Evolutionary conservation across 2,113 vertebrate genomes (phyloP).

Genomic region (Pachycephala philippinensis): DNA sequence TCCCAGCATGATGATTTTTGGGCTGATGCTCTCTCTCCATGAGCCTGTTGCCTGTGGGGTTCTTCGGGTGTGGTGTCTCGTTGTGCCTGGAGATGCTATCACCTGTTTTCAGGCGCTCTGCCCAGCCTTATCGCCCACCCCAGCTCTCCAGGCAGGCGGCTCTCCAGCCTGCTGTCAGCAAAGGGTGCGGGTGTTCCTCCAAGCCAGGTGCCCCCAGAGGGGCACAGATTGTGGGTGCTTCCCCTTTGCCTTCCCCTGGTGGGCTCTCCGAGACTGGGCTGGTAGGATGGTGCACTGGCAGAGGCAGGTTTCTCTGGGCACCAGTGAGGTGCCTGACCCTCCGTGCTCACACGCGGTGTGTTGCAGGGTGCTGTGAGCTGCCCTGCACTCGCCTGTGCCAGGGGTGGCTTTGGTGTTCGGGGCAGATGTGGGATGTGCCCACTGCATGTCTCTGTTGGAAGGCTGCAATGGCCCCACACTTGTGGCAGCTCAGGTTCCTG

Average conservation of each 20-base stretch:
- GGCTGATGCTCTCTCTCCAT: not conserved
- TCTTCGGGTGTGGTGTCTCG: not conserved
- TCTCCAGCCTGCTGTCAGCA: not conserved
- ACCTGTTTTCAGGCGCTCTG: not conserved
- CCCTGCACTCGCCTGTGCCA: fast-evolving
- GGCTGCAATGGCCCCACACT: fast-evolving
- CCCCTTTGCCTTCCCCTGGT: not conserved
- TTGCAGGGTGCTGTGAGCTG: not conserved
- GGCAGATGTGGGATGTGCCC: not conserved
- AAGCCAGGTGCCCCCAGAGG: not conserved
- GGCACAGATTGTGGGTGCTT: not conserved
- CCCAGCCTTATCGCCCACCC: not conserved
- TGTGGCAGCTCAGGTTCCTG: not conserved
- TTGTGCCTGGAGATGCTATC: not conserved
- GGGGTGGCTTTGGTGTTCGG: not conserved
- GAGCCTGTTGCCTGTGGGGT: not conserved
- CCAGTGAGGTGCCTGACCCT: fast-evolving
- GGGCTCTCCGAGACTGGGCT: not conserved
- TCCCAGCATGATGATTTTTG: not conserved
- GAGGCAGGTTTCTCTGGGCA: not conserved
- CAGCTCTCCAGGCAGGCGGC: not conserved
- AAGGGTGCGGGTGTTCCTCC: not conserved
- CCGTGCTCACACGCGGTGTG: fast-evolving
- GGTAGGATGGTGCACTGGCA: not conserved
- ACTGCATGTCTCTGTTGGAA: fast-evolving